Evolutionary conservation across 2,888 invertebrate genomes (phyloP).

Genomic region (Nomada fucata): DNA sequence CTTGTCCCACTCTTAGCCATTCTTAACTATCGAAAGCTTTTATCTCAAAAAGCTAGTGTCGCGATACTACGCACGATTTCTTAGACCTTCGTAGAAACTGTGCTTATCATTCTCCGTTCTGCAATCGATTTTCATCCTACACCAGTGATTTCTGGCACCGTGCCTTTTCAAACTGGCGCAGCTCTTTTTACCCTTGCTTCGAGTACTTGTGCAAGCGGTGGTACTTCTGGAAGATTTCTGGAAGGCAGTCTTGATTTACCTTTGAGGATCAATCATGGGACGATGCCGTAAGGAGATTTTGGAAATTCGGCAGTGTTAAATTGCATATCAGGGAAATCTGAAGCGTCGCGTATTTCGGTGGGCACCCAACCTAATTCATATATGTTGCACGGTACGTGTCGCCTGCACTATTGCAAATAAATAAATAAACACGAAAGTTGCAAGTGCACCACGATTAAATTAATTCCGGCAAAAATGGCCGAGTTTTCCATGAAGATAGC

Average conservation of each 20-base stretch:
- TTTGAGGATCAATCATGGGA: neutral
- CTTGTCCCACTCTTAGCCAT: too few relatives aligned
- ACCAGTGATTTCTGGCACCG: slow-evolving; percentile 20
- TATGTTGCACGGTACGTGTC: too few relatives aligned
- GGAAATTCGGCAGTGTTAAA: slow-evolving; percentile 25
- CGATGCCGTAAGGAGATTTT: slow-evolving; percentile 14
- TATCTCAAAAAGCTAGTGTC: slow-evolving; percentile 7
- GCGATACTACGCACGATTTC: slow-evolving; percentile 11
- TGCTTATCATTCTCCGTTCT: neutral
- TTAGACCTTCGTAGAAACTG: neutral
- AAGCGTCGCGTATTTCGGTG: too few relatives aligned
- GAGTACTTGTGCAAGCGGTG: slow-evolving; percentile 10
- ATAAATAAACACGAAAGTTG: too few relatives aligned
- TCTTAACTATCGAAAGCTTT: too few relatives aligned
- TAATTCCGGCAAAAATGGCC: too few relatives aligned
- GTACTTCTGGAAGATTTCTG: neutral
- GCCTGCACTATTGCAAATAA: too few relatives aligned
- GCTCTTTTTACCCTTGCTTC: neutral
- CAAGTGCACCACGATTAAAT: too few relatives aligned
- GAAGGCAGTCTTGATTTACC: slow-evolving; percentile 3
- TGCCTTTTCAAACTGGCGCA: slow-evolving; percentile 4
- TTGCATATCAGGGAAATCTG: neutral
- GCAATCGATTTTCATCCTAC: slow-evolving; percentile 37
- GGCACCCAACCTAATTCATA: neutral
- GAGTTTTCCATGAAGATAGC: too few relatives aligned